Evolutionary conservation across 1,140 invertebrate genomes (phyloP).

Genomic region (Drosophila asahinai): DNA sequence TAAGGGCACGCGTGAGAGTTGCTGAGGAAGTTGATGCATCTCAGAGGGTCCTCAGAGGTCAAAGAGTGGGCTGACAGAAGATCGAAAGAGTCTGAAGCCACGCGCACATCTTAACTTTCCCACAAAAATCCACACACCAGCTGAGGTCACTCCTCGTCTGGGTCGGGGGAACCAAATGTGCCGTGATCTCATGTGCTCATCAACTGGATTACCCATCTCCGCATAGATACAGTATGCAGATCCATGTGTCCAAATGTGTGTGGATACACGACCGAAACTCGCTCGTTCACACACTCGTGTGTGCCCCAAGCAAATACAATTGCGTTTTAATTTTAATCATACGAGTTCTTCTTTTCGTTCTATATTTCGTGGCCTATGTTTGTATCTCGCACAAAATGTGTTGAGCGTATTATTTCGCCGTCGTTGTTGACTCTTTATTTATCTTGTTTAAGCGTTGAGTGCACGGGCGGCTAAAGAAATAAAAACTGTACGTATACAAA

Average conservation of each 20-base stretch:
- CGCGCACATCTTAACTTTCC: slow-evolving; percentile 14
- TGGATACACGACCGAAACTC: slow-evolving; percentile 10
- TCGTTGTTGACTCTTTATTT: slow-evolving; percentile 45
- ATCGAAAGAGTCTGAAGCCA: not conserved
- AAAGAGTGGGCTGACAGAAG: slow-evolving; percentile 37
- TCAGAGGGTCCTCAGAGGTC: slow-evolving; percentile 44
- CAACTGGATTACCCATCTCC: slow-evolving; percentile 39
- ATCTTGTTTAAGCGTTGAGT: slow-evolving; percentile 38
- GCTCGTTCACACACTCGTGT: slow-evolving; percentile 31
- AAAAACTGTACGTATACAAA: slow-evolving; percentile 45
- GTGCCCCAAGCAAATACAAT: slow-evolving; percentile 63
- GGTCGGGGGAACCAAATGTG: slow-evolving; percentile 15
- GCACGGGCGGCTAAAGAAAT: slow-evolving; percentile 42
- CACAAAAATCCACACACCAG: slow-evolving; percentile 14
- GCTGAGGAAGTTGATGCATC: slow-evolving; percentile 35
- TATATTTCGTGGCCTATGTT: slow-evolving; percentile 39
- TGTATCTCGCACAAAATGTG: slow-evolving; percentile 61
- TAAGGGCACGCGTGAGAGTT: slow-evolving; percentile 60
- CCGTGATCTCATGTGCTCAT: slow-evolving; percentile 71
- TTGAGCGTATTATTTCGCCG: slow-evolving; percentile 51
- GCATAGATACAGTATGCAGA: slow-evolving; percentile 37
- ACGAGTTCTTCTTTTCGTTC: slow-evolving; percentile 34
- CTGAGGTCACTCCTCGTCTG: slow-evolving; percentile 28
- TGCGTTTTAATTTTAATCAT: slow-evolving; percentile 78
- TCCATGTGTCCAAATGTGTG: slow-evolving; percentile 6